These are phyloP conservation scores for Coelogynopora nodosa DNA, from an alignment of 2,888 invertebrate genomes.

Conservation along the genomic window DNA sequence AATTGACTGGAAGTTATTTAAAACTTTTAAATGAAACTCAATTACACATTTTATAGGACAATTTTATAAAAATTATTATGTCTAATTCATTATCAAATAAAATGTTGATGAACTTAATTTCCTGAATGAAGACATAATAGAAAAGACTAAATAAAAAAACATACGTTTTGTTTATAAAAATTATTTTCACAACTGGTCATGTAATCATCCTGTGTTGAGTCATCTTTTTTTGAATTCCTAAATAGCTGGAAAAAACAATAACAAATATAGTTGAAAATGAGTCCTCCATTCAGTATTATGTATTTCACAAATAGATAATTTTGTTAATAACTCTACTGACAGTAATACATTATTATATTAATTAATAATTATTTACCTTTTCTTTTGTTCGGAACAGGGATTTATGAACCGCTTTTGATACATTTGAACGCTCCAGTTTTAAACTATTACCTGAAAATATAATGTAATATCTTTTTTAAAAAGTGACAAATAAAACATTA, in stretches of 20 bases:
- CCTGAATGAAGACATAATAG: no score
- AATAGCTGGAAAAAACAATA: neutral
- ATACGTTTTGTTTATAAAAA: neutral
- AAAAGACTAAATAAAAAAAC: neutral
- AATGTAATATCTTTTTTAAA: neutral
- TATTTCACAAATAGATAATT: neutral
- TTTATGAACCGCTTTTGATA: neutral
- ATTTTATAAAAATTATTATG: no score
- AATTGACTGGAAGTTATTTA: neutral
- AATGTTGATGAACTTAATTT: no score
- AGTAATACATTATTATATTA: no score
- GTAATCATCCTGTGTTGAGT: neutral
- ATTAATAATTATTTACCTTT: no score
- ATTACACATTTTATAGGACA: no score
- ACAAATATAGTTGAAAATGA: no score
- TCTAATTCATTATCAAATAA: no score
- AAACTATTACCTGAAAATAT: neutral
- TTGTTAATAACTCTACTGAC: no score
- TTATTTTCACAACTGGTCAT: neutral
- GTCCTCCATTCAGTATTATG: neutral
- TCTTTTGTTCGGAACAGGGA: neutral
- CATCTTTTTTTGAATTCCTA: neutral
- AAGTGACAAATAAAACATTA: neutral
- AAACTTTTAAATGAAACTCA: neutral
- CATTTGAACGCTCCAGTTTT: neutral